These are phyloP conservation scores for Menidia menidia DNA, from an alignment of 2,797 vertebrate genomes.

Conservation along the genomic window DNA sequence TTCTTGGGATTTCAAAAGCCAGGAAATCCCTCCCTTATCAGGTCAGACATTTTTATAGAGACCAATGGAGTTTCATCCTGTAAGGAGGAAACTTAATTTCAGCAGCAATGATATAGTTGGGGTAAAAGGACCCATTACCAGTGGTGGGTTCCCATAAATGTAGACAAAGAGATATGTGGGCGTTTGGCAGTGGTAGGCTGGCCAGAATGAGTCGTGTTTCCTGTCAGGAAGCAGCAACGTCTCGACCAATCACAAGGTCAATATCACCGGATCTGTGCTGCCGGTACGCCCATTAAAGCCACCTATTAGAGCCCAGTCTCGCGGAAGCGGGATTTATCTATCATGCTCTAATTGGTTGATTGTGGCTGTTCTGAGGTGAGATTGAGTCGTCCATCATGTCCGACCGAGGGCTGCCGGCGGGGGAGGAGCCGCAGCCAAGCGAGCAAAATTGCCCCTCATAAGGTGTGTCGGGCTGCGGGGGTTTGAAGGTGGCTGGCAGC, in stretches of 20 bases:
- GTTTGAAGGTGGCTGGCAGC: slow-evolving; percentile 73
- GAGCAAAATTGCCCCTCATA: slow-evolving; percentile 73
- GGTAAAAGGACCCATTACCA: background rate
- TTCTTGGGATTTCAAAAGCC: too few relatives aligned
- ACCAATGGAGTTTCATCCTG: too few relatives aligned
- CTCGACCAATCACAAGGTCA: slow-evolving; percentile 73
- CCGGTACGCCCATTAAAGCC: slow-evolving; percentile 61
- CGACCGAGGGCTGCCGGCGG: slow-evolving; percentile 60
- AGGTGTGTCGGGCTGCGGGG: slow-evolving; percentile 61
- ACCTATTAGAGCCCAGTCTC: slow-evolving; percentile 66
- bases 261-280: slow-evolving; percentile 13
- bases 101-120: background rate
- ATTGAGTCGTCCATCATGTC: slow-evolving; percentile 84
- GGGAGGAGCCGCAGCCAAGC: slow-evolving; percentile 67
- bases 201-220: slow-evolving; percentile 48
- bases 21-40: too few relatives aligned
- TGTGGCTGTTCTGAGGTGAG: slow-evolving; percentile 73
- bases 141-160: background rate
- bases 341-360: slow-evolving; percentile 82
- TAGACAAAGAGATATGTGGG: background rate
- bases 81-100: background rate
- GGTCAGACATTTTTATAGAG: background rate
- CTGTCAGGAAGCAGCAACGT: slow-evolving; percentile 40
- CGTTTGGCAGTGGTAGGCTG: background rate
- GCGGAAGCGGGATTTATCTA: slow-evolving; percentile 74